A percentile compares a stretch with the other conserved stretches of the same genome.
Conservation (phyloP, 2,888 invertebrate genomes). For the Harpalus rufipes region DNA sequence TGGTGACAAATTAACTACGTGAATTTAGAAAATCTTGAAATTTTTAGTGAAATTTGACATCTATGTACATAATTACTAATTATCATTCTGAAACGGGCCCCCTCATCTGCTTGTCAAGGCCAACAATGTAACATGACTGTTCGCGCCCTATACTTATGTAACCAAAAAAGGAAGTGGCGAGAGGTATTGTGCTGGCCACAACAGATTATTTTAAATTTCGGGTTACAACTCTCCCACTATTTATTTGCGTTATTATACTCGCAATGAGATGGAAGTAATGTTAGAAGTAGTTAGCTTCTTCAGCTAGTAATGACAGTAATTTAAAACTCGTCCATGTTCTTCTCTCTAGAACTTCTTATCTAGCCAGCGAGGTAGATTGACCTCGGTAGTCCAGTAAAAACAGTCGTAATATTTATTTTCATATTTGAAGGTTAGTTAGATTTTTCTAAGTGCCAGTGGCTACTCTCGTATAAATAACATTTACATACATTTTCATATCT, state of each 20-base stretch:
- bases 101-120: too few relatives aligned
- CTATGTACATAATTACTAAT: too few relatives aligned
- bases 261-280: neutral
- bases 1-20: too few relatives aligned
- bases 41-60: too few relatives aligned
- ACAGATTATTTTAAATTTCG: neutral
- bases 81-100: too few relatives aligned
- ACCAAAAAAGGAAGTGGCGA: too few relatives aligned
- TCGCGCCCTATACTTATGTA: too few relatives aligned
- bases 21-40: too few relatives aligned
- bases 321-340: constrained; percentile 25
- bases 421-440: constrained; percentile 61
- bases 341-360: constrained; percentile 31
- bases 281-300: neutral
- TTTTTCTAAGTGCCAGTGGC: constrained; percentile 49
- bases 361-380: constrained; percentile 49
- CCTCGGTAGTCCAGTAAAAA: constrained; percentile 54
- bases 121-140: too few relatives aligned
- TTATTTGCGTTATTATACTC: neutral
- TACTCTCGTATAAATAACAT: constrained; percentile 55
- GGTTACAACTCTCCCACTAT: neutral
- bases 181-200: too few relatives aligned
- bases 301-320: constrained; percentile 35
- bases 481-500: constrained; percentile 65
- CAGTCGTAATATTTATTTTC: constrained; percentile 64